phyloP scores from a whole-genome alignment of 53 echinoderm and acorn worm genomes.

The Crossaster papposus region DNA sequence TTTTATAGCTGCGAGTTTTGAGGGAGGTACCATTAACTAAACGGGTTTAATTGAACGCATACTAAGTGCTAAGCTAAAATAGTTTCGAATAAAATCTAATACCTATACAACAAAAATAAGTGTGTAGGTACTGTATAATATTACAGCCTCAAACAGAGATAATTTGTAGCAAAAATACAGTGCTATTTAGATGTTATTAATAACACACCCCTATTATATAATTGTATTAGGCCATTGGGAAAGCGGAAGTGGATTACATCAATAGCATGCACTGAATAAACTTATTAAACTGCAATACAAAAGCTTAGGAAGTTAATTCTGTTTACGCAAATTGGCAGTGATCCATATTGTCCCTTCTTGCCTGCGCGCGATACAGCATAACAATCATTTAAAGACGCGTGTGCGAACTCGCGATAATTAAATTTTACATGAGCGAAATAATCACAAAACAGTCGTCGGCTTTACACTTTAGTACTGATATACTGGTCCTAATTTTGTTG shows the following conservation, averaged over 20 bases:
- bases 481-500: not conserved
- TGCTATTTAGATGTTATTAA: not conserved
- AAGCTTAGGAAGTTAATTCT: too few relatives aligned
- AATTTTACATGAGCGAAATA: not conserved
- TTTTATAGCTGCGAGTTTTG: not conserved
- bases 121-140: too few relatives aligned
- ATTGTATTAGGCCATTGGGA: not conserved
- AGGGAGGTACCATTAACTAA: not conserved
- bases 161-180: not conserved
- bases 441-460: constrained; percentile 14
- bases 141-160: too few relatives aligned
- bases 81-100: too few relatives aligned
- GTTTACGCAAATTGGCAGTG: not conserved
- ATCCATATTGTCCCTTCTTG: not conserved
- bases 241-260: not conserved
- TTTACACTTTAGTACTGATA: not conserved
- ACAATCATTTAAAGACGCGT: not conserved
- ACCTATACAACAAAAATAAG: too few relatives aligned
- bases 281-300: not conserved
- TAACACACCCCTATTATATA: not conserved
- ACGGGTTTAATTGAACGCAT: not conserved
- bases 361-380: not conserved
- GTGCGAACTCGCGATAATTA: not conserved
- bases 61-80: too few relatives aligned
- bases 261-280: not conserved